phyloP scores from a whole-genome alignment of 2,888 invertebrate genomes.

The Pyrgus malvae region DNA sequence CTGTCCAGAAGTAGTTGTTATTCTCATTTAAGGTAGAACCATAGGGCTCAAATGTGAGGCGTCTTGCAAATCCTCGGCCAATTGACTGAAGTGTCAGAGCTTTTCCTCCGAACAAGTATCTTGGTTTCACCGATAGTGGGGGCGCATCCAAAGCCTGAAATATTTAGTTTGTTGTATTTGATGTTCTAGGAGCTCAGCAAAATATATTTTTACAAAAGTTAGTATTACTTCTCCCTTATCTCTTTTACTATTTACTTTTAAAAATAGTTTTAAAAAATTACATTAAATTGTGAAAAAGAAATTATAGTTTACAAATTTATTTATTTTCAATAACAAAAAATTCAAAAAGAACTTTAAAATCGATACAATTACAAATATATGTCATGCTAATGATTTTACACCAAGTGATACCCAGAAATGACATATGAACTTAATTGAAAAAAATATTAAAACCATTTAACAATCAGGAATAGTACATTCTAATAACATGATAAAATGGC shows the following conservation, averaged over 20 bases:
- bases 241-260: background rate
- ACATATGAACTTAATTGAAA: conserved; percentile 61
- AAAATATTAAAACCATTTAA: conserved; percentile 54
- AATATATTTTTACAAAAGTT: background rate
- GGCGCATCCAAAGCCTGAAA: conserved; percentile 71
- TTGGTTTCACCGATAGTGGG: conserved; percentile 71
- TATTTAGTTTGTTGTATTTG: conserved; percentile 47
- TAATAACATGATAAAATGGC: conserved; percentile 65
- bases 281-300: background rate
- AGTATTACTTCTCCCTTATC: background rate
- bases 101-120: conserved; percentile 84
- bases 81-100: conserved; percentile 85
- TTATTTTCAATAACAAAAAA: background rate
- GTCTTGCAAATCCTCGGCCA: conserved; percentile 87
- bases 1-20: conserved; percentile 89
- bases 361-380: conserved; percentile 7
- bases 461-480: conserved; percentile 36
- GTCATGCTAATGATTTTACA: conserved; percentile 7
- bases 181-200: background rate
- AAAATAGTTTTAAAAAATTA: background rate
- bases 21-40: conserved; percentile 84
- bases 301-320: background rate
- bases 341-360: background rate
- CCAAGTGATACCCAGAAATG: conserved; percentile 29
- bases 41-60: conserved; percentile 87